A percentile compares a stretch with the other conserved stretches of the same genome.
These are phyloP conservation scores for Pristis pectinata DNA, from an alignment of 2,797 vertebrate species.

Conservation along the genomic window DNA sequence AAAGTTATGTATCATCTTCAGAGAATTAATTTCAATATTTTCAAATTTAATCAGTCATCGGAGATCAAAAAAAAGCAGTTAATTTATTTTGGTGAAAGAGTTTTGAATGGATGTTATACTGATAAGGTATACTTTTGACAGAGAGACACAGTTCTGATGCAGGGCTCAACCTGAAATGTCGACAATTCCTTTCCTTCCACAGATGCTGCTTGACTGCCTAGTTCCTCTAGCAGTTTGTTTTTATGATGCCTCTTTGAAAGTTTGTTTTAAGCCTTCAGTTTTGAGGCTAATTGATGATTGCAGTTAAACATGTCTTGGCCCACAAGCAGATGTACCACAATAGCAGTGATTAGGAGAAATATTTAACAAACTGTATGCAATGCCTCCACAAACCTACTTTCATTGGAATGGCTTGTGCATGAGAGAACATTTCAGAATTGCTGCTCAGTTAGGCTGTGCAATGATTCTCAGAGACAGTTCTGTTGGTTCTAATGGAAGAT, in stretches of 20 bases:
- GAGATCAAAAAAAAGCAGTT: not conserved
- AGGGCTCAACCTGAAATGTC: not conserved
- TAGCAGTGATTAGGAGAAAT: not conserved
- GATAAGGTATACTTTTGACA: not conserved
- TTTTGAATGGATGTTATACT: not conserved
- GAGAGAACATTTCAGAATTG: not conserved
- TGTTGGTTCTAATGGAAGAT: not conserved
- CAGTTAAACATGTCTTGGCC: not conserved
- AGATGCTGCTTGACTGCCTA: no score
- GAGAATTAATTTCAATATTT: not conserved
- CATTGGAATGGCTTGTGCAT: not conserved
- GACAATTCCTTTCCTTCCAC: no score
- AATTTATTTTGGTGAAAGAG: not conserved
- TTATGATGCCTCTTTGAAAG: not conserved
- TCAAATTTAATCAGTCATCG: not conserved
- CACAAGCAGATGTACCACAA: not conserved
- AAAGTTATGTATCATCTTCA: not conserved
- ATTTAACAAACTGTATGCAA: not conserved
- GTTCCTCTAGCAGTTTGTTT: no score
- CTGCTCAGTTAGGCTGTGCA: not conserved
- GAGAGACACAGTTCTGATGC: not conserved
- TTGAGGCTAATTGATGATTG: not conserved
- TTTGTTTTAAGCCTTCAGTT: not conserved
- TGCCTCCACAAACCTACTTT: not conserved
- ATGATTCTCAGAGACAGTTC: not conserved